Evolutionary conservation across 2,888 invertebrate species (phyloP).

Genomic region (Melipona bicolor): DNA sequence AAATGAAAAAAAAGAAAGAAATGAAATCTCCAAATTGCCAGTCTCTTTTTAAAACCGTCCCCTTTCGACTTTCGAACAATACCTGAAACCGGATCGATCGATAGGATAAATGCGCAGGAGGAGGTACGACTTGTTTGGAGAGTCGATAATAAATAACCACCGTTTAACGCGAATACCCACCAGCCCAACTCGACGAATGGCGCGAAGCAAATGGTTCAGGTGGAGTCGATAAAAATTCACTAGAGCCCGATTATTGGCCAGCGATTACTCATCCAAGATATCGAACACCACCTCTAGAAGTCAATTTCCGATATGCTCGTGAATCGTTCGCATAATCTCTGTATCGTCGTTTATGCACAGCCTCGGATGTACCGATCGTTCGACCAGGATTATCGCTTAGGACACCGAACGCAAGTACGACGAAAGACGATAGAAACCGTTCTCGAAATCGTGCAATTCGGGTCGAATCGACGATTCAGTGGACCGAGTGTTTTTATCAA

Average conservation of each 20-base stretch:
- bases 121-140: neutral
- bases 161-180: neutral
- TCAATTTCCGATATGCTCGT: neutral
- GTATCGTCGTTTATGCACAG: neutral
- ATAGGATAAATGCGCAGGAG: neutral
- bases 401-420: neutral
- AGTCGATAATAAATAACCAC: neutral
- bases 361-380: neutral
- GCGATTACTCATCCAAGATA: conserved; percentile 18
- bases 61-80: no score
- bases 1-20: neutral
- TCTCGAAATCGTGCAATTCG: conserved; percentile 9
- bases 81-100: neutral
- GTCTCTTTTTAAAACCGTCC: neutral
- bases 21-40: neutral
- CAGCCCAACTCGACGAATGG: neutral
- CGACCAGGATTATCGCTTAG: neutral
- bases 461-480: conserved; percentile 8
- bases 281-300: neutral
- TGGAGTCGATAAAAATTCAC: conserved; percentile 25
- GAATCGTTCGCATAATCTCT: neutral
- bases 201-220: conserved; percentile 1
- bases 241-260: neutral
- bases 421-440: neutral
- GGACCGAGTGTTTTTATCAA: conserved; percentile 6